phyloP scores from a whole-genome alignment of 2,113 vertebrate species.

The Labeo catla region DNA sequence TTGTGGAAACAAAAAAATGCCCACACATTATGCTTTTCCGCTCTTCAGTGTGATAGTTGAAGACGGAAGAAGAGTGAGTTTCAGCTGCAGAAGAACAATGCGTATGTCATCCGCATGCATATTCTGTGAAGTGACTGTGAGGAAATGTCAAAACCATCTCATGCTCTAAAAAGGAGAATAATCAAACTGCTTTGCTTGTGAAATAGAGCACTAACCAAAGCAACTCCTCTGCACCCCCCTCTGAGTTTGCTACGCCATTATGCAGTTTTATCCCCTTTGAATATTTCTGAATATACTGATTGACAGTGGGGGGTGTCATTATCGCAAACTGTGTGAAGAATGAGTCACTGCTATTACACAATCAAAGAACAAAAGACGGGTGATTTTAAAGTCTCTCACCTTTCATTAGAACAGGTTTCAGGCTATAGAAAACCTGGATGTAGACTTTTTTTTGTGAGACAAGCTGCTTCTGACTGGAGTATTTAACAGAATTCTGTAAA shows the following conservation, averaged over 20 bases:
- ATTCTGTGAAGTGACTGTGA: conserved; percentile 32
- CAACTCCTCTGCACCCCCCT: conserved; percentile 42
- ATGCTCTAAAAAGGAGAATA: conserved; percentile 46
- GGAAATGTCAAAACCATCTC: conserved; percentile 51
- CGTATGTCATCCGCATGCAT: conserved; percentile 6
- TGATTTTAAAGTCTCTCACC: conserved; percentile 59
- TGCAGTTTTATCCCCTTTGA: conserved; percentile 51
- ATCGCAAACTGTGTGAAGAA: conserved; percentile 46
- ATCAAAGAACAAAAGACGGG: conserved; percentile 57
- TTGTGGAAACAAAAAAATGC: conserved; percentile 17
- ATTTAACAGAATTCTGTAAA: conserved; percentile 10
- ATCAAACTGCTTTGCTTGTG: conserved; percentile 57
- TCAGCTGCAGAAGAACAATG: conserved; percentile 26
- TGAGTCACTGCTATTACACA: conserved; percentile 59
- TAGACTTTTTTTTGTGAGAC: background rate
- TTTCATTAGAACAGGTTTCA: conserved; percentile 46
- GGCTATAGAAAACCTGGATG: background rate
- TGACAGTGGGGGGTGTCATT: conserved; percentile 59
- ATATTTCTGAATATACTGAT: conserved; percentile 64
- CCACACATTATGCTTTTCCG: conserved; percentile 26
- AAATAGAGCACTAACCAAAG: conserved; percentile 30
- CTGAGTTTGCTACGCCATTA: conserved; percentile 43
- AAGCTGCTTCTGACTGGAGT: conserved; percentile 5
- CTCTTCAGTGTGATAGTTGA: background rate
- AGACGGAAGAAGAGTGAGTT: background rate